These are phyloP conservation scores for Diploscapter pachys DNA, from an alignment of 1,140 invertebrate species.

Conservation along the genomic window DNA sequence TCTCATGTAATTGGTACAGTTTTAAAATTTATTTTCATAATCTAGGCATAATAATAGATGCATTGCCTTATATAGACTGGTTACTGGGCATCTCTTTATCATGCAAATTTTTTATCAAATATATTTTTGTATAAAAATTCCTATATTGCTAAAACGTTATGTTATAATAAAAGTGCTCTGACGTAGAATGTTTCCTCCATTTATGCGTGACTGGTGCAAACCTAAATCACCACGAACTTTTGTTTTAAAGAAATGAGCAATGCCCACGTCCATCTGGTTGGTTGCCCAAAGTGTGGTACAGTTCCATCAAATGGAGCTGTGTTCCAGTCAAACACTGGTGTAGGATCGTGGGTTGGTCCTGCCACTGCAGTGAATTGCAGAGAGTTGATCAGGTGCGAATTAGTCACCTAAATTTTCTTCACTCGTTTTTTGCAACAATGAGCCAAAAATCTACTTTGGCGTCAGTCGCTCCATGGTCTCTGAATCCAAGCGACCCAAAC, in stretches of 20 bases:
- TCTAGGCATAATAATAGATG: no score
- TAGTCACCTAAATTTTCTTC: conserved; percentile 58
- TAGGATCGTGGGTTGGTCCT: conserved; percentile 66
- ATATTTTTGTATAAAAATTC: no score
- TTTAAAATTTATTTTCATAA: no score
- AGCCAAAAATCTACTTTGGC: conserved; percentile 64
- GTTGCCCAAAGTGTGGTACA: conserved; percentile 28
- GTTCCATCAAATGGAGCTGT: conserved; percentile 62
- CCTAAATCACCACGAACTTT: conserved; percentile 12
- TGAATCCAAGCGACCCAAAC: conserved; percentile 66
- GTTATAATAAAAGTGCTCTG: no score
- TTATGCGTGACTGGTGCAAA: conserved; percentile 25
- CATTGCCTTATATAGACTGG: no score
- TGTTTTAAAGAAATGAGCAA: neutral
- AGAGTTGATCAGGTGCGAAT: conserved; percentile 54
- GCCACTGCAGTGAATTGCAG: conserved; percentile 65
- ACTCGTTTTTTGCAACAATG: neutral
- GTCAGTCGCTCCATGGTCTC: conserved; percentile 68
- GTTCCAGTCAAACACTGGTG: conserved; percentile 74
- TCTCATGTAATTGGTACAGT: no score
- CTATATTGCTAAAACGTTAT: no score
- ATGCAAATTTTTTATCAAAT: no score
- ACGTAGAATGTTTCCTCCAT: conserved; percentile 17
- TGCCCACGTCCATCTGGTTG: conserved; percentile 20
- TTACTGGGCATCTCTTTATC: no score